Evolutionary conservation across 2,888 invertebrate genomes (phyloP).

Genomic region (Unio delphinus): DNA sequence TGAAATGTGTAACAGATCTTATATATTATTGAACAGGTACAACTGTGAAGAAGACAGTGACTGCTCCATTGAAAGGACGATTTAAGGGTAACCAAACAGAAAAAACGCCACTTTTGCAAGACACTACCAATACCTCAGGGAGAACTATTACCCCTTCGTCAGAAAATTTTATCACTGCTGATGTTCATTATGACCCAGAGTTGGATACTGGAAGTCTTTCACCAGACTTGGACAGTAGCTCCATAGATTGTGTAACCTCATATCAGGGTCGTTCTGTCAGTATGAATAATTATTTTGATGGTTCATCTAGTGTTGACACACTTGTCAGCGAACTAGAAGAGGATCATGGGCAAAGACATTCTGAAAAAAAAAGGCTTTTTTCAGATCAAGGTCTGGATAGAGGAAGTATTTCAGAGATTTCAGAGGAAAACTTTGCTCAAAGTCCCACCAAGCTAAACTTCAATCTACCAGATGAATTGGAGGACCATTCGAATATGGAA

Average conservation of each 20-base stretch:
- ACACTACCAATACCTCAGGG: constrained; percentile 6
- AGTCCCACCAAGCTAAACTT: too few relatives aligned
- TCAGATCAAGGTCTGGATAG: too few relatives aligned
- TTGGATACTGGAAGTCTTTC: constrained; percentile 24
- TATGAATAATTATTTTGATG: constrained; percentile 56
- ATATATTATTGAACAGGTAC: constrained; percentile 21
- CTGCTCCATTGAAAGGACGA: constrained; percentile 24
- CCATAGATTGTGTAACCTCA: constrained; percentile 33
- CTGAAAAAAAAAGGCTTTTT: too few relatives aligned
- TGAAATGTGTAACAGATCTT: not conserved
- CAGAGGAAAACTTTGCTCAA: too few relatives aligned
- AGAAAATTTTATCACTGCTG: constrained; percentile 18
- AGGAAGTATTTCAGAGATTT: too few relatives aligned
- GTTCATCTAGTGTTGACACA: constrained; percentile 39
- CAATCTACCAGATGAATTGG: too few relatives aligned
- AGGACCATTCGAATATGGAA: too few relatives aligned
- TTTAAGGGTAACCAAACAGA: constrained; percentile 17
- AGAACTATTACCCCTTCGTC: constrained; percentile 1
- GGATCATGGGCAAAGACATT: too few relatives aligned
- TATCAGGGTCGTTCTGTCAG: constrained; percentile 36
- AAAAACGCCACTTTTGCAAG: constrained; percentile 34
- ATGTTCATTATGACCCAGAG: constrained; percentile 23
- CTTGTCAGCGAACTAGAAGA: too few relatives aligned
- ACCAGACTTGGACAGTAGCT: constrained; percentile 49
- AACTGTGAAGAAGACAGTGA: constrained; percentile 48